Evolutionary conservation across 2,113 vertebrate species (phyloP).

Genomic region (Tragelaphus buxtoni): DNA sequence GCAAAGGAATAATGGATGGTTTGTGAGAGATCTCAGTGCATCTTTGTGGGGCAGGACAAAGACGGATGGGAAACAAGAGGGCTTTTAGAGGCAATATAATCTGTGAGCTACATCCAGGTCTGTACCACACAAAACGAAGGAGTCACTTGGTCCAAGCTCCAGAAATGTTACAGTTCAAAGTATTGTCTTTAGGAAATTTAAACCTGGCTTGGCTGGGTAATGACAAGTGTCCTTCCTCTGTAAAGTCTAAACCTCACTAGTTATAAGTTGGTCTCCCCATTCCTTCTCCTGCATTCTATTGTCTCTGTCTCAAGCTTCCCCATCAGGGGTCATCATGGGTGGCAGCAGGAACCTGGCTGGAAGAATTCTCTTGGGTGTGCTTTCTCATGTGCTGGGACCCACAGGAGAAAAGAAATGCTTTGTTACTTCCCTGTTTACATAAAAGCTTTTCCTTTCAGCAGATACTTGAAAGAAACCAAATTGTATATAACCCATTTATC

Average conservation of each 20-base stretch:
- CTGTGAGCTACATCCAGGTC: background rate
- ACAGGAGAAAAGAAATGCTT: background rate
- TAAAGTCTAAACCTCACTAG: background rate
- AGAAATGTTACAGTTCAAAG: background rate
- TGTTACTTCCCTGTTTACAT: background rate
- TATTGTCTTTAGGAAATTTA: background rate
- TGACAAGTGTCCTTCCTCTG: background rate
- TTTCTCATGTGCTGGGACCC: background rate
- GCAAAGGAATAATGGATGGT: background rate
- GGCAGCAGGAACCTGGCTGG: background rate
- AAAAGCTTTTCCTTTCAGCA: conserved; percentile 8
- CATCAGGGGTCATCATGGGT: rapidly evolving
- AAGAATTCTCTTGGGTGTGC: background rate
- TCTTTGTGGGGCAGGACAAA: background rate
- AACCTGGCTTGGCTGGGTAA: background rate
- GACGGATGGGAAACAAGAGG: background rate
- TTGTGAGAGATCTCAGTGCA: background rate
- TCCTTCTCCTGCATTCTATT: rapidly evolving
- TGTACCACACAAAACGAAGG: background rate
- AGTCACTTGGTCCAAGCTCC: background rate
- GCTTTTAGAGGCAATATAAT: background rate
- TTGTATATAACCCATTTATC: background rate
- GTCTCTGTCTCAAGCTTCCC: background rate
- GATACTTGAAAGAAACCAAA: conserved; percentile 9
- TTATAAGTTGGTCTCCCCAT: background rate